phyloP scores from a whole-genome alignment of 2,888 invertebrate species.

The Argyresthia goedartella region DNA sequence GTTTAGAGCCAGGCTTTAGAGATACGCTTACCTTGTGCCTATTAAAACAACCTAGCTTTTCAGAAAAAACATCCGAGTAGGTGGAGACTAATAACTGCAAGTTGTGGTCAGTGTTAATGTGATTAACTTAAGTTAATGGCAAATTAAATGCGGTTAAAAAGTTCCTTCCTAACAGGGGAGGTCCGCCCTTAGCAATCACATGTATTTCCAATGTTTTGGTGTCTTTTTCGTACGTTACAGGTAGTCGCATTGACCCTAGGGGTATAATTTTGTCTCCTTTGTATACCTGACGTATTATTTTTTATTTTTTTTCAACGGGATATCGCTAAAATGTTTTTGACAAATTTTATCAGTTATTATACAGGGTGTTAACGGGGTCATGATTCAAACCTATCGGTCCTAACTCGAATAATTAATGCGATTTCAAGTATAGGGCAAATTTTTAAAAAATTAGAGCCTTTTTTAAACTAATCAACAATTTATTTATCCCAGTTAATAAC shows the following conservation, averaged over 20 bases:
- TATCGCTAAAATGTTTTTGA: neutral
- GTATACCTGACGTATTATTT: neutral
- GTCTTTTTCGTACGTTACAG: neutral
- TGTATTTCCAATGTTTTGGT: neutral
- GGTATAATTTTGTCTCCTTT: neutral
- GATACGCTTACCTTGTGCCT: neutral
- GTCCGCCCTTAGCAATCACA: neutral
- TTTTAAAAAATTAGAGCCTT: too few species aligned
- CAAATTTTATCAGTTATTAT: neutral
- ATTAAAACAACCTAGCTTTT: conserved; percentile 10
- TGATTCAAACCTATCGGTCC: too few species aligned
- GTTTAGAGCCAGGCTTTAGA: too few species aligned
- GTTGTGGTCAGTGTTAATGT: neutral
- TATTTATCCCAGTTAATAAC: too few species aligned
- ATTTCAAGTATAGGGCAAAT: too few species aligned
- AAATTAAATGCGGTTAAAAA: neutral
- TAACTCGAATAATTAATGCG: too few species aligned
- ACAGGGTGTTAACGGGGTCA: too few species aligned
- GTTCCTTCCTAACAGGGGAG: neutral
- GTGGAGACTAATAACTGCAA: neutral
- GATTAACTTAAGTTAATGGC: neutral
- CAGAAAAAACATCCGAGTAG: neutral
- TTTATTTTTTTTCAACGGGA: neutral
- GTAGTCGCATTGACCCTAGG: neutral
- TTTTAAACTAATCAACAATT: too few species aligned